These are phyloP conservation scores for Lymantria monacha DNA, from an alignment of 2,888 invertebrate genomes.

Conservation along the genomic window DNA sequence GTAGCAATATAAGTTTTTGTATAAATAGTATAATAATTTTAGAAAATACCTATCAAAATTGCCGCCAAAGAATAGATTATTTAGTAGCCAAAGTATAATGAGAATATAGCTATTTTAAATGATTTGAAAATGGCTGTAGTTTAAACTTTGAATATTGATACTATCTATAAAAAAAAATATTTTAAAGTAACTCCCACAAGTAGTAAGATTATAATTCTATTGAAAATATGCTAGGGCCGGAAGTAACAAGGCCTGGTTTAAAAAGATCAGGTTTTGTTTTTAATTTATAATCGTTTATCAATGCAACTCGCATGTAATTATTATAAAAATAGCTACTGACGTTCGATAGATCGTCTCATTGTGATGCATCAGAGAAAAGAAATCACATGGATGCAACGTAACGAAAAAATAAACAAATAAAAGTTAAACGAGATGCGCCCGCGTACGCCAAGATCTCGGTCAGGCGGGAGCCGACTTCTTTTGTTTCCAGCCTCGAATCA, in stretches of 20 bases:
- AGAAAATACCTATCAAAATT: not conserved
- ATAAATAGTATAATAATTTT: not conserved
- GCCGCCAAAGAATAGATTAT: conserved; percentile 17
- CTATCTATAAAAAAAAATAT: no score
- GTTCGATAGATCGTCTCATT: conserved; percentile 73
- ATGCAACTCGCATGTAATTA: conserved; percentile 52
- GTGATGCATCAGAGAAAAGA: conserved; percentile 77
- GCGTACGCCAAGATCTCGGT: conserved; percentile 80
- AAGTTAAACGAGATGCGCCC: conserved; percentile 68
- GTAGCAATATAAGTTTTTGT: conserved; percentile 15
- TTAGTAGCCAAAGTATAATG: conserved; percentile 19
- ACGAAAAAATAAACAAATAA: conserved; percentile 51
- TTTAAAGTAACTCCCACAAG: no score
- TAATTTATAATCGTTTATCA: not conserved
- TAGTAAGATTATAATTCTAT: no score
- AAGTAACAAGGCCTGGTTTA: no score
- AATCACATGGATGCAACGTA: conserved; percentile 72
- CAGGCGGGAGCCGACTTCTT: conserved; percentile 78
- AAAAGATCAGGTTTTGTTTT: no score
- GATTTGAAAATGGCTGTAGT: not conserved
- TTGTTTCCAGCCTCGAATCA: conserved; percentile 80
- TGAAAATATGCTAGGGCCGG: no score
- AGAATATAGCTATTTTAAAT: conserved; percentile 3
- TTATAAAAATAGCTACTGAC: conserved; percentile 70
- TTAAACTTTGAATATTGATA: no score